Evolutionary conservation across 92 coral and sea anemone genomes (phyloP).

Genomic region (Porites cylindrica): DNA sequence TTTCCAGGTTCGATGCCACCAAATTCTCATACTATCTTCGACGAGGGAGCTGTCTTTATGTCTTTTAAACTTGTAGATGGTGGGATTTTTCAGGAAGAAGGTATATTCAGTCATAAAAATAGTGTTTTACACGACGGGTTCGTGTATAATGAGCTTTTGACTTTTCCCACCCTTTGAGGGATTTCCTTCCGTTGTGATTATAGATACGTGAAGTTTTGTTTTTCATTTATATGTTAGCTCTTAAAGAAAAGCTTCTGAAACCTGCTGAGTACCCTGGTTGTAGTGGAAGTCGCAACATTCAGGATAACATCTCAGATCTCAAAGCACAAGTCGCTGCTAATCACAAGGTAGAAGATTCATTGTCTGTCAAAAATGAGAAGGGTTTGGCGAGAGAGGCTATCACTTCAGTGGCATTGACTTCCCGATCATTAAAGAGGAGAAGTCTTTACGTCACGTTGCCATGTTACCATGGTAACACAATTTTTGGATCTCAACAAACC

Average conservation of each 20-base stretch:
- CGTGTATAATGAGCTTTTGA: too few species aligned
- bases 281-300: constrained; percentile 93
- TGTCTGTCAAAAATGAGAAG: background rate
- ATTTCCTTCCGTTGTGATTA: too few species aligned
- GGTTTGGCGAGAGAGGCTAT: too few species aligned
- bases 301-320: constrained; percentile 92
- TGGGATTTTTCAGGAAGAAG: constrained; percentile 93
- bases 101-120: constrained; percentile 16
- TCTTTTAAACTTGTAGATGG: constrained; percentile 87
- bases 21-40: constrained; percentile 84
- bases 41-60: constrained; percentile 95
- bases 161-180: too few species aligned
- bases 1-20: constrained; percentile 87
- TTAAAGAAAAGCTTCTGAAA: constrained; percentile 79
- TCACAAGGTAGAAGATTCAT: constrained; percentile 67
- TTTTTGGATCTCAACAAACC: too few species aligned
- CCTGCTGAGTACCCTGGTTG: constrained; percentile 92
- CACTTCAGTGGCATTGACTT: too few species aligned
- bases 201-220: background rate
- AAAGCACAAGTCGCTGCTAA: constrained; percentile 98
- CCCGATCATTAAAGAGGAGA: too few species aligned
- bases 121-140: too few species aligned
- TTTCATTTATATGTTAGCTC: constrained; percentile 49
- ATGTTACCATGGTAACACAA: too few species aligned
- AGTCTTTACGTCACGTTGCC: too few species aligned